Evolutionary conservation across 2,888 invertebrate genomes (phyloP), one percentile per base, ranked within the genome.

Genomic region (Agrotis segetum): DNA sequence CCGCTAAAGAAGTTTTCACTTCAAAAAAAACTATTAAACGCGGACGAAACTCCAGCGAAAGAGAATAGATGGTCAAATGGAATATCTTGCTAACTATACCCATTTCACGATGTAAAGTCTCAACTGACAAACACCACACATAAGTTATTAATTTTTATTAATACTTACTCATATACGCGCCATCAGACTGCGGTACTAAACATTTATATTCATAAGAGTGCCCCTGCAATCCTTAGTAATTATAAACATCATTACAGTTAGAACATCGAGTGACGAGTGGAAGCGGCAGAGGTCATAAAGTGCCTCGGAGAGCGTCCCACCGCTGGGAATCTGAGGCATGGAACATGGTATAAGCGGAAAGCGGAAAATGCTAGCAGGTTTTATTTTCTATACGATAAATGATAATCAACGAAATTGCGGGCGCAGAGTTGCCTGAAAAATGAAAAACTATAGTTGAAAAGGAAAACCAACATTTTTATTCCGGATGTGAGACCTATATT

Each of bases 191-290:
- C 50, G 61, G 59, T 52, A n/a, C 29, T 52, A 47, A 67, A 77
- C 73, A 85, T 85, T 84, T 82, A 84, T 85, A 85, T 85, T 85
- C 86, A 84, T 85, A 84, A 85, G 82, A 73, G 70, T 62, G 69
- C 77, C 82, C 65, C 58, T 69, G 67, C 84, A 85, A 85, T 85
- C 72, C 78, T 65, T 60, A 56, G 80, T 85, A 85, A 85, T 85
- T 85, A 85, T 85, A 85, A 79, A 75, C 74, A 76, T 79, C 75
- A 67, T 84, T 79, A 80, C 77, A 79, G 67, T 73, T 76, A 66
- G 83, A 74, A 70, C 79, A 75, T 61, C 62, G 68, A 74, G 75
- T 81, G 84, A 85, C 63, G 84, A 76, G 50, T 69, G 55, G 63
- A 65, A 72, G 34, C 61, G 66, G 71, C 67, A 46, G 59, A 71